A percentile compares a stretch with the other conserved stretches of the same genome.
Evolutionary conservation across 2,888 invertebrate genomes (phyloP).

Genomic region (Baccha elongata): DNA sequence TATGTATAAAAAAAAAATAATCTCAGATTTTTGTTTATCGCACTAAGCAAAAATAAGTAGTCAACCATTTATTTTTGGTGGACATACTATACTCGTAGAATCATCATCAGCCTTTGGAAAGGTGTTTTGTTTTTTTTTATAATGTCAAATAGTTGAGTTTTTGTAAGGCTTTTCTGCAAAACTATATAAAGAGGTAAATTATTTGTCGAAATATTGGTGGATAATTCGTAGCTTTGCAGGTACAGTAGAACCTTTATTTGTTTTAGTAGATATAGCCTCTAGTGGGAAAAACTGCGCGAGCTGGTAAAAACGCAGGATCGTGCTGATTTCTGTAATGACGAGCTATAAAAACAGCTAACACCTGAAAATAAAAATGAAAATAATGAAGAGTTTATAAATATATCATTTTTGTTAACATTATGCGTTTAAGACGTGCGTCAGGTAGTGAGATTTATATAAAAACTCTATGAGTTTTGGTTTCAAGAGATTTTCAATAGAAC

Average conservation of each 20-base stretch:
- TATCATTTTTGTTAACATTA: too few species aligned
- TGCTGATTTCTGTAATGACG: constrained; percentile 91
- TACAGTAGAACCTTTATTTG: not conserved
- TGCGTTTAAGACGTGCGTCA: too few species aligned
- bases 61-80: constrained; percentile 29
- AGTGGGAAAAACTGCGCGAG: constrained; percentile 88
- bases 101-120: constrained; percentile 55
- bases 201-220: constrained; percentile 43
- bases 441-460: too few species aligned
- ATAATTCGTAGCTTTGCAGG: constrained; percentile 51
- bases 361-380: constrained; percentile 83
- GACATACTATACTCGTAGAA: constrained; percentile 9
- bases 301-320: constrained; percentile 88
- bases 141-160: not conserved
- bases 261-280: constrained; percentile 80
- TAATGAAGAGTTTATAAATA: too few species aligned
- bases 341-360: constrained; percentile 91
- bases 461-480: too few species aligned
- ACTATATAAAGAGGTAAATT: constrained; percentile 19
- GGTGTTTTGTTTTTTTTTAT: constrained; percentile 22
- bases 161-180: constrained; percentile 24
- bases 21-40: constrained; percentile 52
- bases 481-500: too few species aligned
- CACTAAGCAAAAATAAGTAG: constrained; percentile 29
- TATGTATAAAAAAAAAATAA: constrained; percentile 49